Base-by-base conservation (phyloP, 2,888 invertebrate species). In the Stenodema calcarata region DNA sequence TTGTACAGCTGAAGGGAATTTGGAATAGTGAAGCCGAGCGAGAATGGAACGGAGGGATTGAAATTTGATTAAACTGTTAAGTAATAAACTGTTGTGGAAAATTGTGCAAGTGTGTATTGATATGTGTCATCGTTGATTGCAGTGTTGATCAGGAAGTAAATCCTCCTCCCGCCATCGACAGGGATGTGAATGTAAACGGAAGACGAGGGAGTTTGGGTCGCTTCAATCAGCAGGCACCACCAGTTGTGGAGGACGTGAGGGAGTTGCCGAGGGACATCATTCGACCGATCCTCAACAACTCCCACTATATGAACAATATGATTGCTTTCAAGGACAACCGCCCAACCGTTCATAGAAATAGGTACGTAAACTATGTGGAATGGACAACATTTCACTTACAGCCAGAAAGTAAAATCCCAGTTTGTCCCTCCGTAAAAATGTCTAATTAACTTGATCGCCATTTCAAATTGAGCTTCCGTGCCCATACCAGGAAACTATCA, bases 171-270 rank as follows among this genome's bases (percentile, higher is more conserved):
- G 78, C 87, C 18, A 89, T 93, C 83, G 95, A 95, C 90, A 92
- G 92, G 90, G 95, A 95, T 90, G 94, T 94, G 89, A 95, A 95
- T 91, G 94, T 95, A 35, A 95, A 95, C 91, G 95, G 95, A 0
- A 87, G 89, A 79, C 85, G 89, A 87, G 89, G 89, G 2, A 88
- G 88, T 80, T 81, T 89, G 28, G 88, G 81, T 41, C 50, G 54
- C 6, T 18, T 18, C 16, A n/a, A 76, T 23, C 85, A 54, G 27
- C 62, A 62, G 41, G 23, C 16, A 42, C 54, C 75, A 27, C 41
- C 27, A 35, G 41, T 35, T 14, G 28, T 50, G 16, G 78, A 85
- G 28, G 78, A 54, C 23, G 50, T 54, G n/a, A 75, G 62, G 23
- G 76, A 76, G 16, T 14, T 23, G 11, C 75, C 50, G 9, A 9